These are phyloP conservation scores for Phataginus tetradactyla DNA, from an alignment of 2,797 vertebrate species.

Conservation along the genomic window DNA sequence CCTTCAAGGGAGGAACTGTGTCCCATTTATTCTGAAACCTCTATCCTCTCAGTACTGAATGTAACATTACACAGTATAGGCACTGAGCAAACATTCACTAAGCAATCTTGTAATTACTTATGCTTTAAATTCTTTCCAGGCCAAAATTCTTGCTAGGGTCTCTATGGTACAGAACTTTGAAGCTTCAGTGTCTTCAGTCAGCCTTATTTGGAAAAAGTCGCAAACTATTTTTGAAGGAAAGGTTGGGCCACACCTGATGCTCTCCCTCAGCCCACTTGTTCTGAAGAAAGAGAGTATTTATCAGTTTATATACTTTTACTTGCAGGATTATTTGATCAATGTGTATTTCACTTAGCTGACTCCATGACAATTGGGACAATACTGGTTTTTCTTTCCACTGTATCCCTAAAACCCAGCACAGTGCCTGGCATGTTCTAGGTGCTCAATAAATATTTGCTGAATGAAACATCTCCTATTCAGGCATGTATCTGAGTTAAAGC, in stretches of 20 bases:
- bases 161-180: not conserved
- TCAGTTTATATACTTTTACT: not conserved
- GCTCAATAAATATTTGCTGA: conserved; percentile 1
- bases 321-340: conserved; percentile 13
- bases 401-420: not conserved
- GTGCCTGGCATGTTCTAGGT: not conserved
- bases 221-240: not conserved
- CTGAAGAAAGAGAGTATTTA: not conserved
- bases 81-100: not conserved
- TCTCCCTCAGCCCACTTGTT: not conserved
- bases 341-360: not conserved
- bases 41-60: not conserved
- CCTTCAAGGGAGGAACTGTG: conserved; percentile 32
- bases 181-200: not conserved
- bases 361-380: not conserved
- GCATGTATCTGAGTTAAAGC: not conserved
- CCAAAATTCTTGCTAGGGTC: not conserved
- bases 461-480: not conserved
- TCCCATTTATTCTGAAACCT: not conserved
- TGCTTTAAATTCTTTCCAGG: conserved; percentile 31
- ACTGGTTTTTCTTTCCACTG: not conserved
- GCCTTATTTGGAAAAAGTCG: not conserved
- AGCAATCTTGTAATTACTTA: not conserved
- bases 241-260: not conserved
- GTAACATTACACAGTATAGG: not conserved